Percentiles rank a stretch among this genome's conserved stretches.
phyloP scores from a whole-genome alignment of 2,113 vertebrate species.

The Panthera leo region DNA sequence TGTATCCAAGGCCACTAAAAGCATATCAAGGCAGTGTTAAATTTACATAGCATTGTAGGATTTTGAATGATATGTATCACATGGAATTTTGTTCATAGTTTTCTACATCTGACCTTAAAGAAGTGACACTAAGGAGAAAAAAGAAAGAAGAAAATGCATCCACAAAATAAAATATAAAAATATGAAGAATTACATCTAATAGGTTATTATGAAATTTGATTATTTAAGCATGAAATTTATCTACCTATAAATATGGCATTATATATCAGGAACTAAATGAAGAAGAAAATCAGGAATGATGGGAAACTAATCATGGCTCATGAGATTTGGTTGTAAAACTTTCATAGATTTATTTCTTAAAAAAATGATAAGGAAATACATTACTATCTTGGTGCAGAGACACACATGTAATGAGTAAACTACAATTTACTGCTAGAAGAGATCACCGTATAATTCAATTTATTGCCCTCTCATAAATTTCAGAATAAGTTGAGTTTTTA shows the following conservation, averaged over 20 bases:
- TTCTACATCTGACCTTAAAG: neutral
- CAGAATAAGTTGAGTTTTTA: constrained; percentile 27
- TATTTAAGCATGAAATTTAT: constrained; percentile 5
- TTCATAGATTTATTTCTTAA: neutral
- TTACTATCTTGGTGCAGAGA: neutral
- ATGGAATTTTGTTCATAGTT: neutral
- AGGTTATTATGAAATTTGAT: neutral
- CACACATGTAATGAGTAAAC: neutral
- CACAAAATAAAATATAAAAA: neutral
- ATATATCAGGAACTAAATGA: neutral
- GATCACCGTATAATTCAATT: neutral
- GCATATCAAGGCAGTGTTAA: neutral
- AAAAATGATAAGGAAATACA: neutral
- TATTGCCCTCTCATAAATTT: neutral
- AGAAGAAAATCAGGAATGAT: neutral
- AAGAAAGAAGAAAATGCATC: neutral
- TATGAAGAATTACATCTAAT: neutral
- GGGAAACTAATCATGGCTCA: neutral
- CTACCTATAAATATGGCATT: neutral
- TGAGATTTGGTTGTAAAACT: neutral
- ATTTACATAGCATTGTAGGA: neutral
- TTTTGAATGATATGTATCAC: neutral
- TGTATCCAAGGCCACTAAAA: neutral
- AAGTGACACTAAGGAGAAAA: neutral
- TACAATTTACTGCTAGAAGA: neutral